A percentile compares a stretch with the other conserved stretches of the same genome.
phyloP scores from a whole-genome alignment of 2,888 invertebrate genomes.

The Tryphoninae sp. region DNA sequence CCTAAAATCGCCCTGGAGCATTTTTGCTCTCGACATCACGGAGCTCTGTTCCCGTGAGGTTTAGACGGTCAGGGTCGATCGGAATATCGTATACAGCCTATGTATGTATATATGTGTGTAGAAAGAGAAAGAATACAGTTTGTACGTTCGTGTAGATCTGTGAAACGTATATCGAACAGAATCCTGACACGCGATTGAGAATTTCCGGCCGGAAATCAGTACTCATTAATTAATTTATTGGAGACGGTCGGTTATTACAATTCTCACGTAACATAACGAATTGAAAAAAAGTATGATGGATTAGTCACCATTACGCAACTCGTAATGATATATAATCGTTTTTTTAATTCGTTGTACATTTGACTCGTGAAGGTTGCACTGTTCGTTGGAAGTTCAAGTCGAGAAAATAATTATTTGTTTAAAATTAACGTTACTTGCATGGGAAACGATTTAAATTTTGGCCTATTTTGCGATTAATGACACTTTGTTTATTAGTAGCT shows the following conservation, averaged over 20 bases:
- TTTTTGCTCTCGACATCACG: slow-evolving; percentile 4
- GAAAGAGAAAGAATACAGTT: too few relatives aligned
- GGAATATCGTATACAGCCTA: slow-evolving; percentile 8
- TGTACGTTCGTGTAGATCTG: neutral
- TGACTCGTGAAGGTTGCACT: neutral
- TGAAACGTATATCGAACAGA: neutral
- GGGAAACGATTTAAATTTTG: too few relatives aligned
- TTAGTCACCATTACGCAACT: slow-evolving; percentile 1
- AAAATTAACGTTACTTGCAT: too few relatives aligned
- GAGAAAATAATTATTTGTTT: neutral
- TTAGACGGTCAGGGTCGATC: slow-evolving; percentile 30
- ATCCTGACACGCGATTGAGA: slow-evolving; percentile 21
- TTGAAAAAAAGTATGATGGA: neutral
- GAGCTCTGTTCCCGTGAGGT: slow-evolving; percentile 1
- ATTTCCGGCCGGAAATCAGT: slow-evolving; percentile 35
- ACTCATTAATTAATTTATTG: slow-evolving; percentile 9
- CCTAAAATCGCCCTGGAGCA: slow-evolving; percentile 14
- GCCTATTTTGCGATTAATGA: too few relatives aligned
- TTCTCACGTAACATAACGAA: slow-evolving; percentile 4
- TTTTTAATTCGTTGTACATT: slow-evolving; percentile 3
- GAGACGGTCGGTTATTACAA: slow-evolving; percentile 15
- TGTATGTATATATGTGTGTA: neutral
- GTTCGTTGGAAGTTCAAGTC: neutral
- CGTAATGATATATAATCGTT: neutral
- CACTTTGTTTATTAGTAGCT: too few relatives aligned